phyloP scores from a whole-genome alignment of 2,113 vertebrate genomes.

The Cariama cristata region DNA sequence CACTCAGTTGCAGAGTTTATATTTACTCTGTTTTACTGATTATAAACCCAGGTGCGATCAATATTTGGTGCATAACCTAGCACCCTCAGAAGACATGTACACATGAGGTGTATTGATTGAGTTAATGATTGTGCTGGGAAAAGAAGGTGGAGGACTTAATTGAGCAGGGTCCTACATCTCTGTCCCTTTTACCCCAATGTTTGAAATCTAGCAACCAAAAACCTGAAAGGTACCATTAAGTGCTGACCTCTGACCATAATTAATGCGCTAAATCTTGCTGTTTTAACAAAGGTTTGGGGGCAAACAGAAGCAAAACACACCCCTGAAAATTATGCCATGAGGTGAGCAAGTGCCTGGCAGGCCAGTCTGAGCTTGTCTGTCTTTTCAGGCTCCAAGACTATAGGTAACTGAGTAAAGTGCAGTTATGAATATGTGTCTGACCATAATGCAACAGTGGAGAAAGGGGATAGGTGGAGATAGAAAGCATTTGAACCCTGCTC shows the following conservation, averaged over 20 bases:
- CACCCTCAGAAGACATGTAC: neutral
- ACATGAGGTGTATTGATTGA: neutral
- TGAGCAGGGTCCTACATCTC: neutral
- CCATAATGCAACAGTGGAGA: neutral
- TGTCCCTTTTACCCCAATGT: neutral
- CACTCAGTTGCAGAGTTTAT: neutral
- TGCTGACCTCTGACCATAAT: neutral
- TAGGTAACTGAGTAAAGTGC: neutral
- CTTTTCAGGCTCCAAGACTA: neutral
- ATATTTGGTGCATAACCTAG: neutral
- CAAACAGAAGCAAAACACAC: neutral
- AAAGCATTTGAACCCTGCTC: neutral
- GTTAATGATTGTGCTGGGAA: neutral
- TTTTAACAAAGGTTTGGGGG: neutral
- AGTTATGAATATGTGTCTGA: neutral
- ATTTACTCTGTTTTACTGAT: neutral
- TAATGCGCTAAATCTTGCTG: neutral
- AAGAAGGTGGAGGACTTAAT: neutral
- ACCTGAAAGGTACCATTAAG: neutral
- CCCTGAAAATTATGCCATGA: neutral
- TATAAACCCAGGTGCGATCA: neutral
- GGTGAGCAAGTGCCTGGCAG: neutral
- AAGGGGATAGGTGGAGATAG: neutral
- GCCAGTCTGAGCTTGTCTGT: neutral
- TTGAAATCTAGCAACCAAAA: neutral